These are phyloP conservation scores for Heterodera filipjevi DNA, from an alignment of 2,888 invertebrate species.

Conservation along the genomic window DNA sequence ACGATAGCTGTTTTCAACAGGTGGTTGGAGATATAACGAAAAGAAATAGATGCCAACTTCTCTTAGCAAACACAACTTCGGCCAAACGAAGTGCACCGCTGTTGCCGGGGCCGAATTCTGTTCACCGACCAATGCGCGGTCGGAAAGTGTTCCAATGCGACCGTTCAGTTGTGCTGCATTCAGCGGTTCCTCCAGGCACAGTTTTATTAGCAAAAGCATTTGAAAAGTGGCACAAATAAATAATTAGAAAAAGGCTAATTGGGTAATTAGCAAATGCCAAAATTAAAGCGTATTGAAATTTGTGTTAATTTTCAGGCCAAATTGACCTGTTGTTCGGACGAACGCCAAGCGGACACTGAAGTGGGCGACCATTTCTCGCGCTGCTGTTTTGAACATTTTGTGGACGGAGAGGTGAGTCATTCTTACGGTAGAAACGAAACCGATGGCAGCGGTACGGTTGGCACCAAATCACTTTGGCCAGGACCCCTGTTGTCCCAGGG, in stretches of 20 bases:
- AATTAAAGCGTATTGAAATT: not conserved
- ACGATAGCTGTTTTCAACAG: slow-evolving; percentile 63
- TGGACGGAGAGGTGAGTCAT: slow-evolving; percentile 48
- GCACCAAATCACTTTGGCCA: slow-evolving; percentile 24
- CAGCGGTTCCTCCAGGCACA: slow-evolving; percentile 64
- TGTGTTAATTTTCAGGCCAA: slow-evolving; percentile 37
- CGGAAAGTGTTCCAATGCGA: slow-evolving; percentile 58
- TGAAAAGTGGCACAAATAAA: not conserved
- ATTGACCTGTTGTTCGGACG: slow-evolving; percentile 56
- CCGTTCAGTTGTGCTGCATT: slow-evolving; percentile 62
- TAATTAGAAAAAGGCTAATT: no score
- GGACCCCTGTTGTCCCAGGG: slow-evolving; percentile 58
- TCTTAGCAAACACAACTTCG: slow-evolving; percentile 51
- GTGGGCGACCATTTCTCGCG: slow-evolving; percentile 58
- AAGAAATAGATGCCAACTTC: not conserved
- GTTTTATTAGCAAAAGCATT: not conserved
- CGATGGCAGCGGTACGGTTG: no score
- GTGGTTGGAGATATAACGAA: slow-evolving; percentile 31
- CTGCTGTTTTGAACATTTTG: slow-evolving; percentile 60
- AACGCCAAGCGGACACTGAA: slow-evolving; percentile 45
- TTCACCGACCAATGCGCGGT: slow-evolving; percentile 63
- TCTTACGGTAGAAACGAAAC: not conserved
- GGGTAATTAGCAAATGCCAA: no score
- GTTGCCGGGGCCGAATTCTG: slow-evolving; percentile 61
- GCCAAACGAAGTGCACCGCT: slow-evolving; percentile 50